These are phyloP conservation scores for Cranoglanis bouderius DNA, from an alignment of 2,113 vertebrate species.

Conservation along the genomic window DNA sequence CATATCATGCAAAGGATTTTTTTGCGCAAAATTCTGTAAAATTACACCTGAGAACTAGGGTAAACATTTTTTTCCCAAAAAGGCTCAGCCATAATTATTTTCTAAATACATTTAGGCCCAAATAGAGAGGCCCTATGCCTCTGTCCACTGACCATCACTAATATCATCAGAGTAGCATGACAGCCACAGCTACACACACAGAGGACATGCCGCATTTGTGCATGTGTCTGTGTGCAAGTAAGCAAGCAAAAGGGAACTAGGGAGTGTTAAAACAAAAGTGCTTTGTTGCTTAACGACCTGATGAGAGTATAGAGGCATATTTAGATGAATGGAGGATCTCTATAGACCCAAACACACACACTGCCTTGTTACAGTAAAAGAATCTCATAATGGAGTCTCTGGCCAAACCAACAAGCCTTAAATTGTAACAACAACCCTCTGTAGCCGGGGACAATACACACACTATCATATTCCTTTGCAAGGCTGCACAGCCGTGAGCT, in stretches of 20 bases:
- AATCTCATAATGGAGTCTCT: constrained; percentile 24
- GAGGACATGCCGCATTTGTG: neutral
- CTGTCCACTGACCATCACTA: constrained; percentile 37
- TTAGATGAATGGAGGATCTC: constrained; percentile 19
- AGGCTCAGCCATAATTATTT: constrained; percentile 31
- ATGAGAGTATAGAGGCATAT: constrained; percentile 32
- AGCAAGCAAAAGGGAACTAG: constrained; percentile 22
- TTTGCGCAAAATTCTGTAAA: too few relatives aligned
- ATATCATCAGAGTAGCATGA: constrained; percentile 33
- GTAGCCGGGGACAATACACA: constrained; percentile 22
- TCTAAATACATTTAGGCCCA: constrained; percentile 52
- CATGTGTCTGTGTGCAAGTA: constrained; percentile 2
- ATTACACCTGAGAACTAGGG: too few relatives aligned
- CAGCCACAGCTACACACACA: constrained; percentile 22
- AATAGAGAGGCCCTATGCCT: constrained; percentile 38
- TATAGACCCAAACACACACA: constrained; percentile 24
- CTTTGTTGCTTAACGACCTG: constrained; percentile 52
- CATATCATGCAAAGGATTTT: too few relatives aligned
- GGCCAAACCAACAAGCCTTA: constrained; percentile 39
- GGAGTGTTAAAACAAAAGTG: constrained; percentile 44
- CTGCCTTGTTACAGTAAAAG: constrained; percentile 4
- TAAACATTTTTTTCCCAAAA: constrained; percentile 50
- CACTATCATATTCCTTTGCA: neutral
- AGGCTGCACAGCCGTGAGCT: constrained; percentile 17
- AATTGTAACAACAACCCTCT: constrained; percentile 27